Evolutionary conservation across 2,113 vertebrate genomes (phyloP).

Genomic region (Mastomys natalensis): DNA sequence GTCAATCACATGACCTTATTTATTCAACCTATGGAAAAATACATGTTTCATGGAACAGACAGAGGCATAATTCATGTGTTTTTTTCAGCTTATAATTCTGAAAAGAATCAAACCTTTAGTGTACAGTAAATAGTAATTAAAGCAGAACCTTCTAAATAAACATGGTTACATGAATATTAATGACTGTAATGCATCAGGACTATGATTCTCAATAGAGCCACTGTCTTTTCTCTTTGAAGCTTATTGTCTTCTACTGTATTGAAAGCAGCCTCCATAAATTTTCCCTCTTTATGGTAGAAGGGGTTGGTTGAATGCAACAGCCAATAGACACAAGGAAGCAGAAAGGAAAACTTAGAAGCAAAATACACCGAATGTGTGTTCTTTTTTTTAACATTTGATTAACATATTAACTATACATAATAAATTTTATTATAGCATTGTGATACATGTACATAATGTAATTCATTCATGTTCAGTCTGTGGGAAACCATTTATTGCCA

Average conservation of each 20-base stretch:
- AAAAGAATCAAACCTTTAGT: not conserved
- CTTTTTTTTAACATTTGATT: not conserved
- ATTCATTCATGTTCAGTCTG: not conserved
- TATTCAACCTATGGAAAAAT: conserved; percentile 32
- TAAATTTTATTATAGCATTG: not conserved
- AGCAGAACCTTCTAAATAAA: not conserved
- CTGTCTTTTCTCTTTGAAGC: conserved; percentile 9
- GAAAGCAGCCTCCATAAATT: conserved; percentile 5
- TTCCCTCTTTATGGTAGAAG: not conserved
- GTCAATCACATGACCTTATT: not conserved
- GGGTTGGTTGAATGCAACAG: not conserved
- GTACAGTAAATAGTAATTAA: conserved; percentile 5
- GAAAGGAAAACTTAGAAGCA: conserved; percentile 1
- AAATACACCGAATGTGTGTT: not conserved
- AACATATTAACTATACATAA: not conserved
- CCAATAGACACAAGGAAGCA: not conserved
- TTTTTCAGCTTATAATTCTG: not conserved
- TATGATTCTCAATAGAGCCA: conserved; percentile 10
- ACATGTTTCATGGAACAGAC: not conserved
- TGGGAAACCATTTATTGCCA: conserved; percentile 27
- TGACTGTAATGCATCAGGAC: not conserved
- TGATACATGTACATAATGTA: not conserved
- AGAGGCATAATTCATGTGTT: not conserved
- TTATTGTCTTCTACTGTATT: conserved; percentile 13
- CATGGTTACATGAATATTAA: not conserved